phyloP scores from a whole-genome alignment of 2,113 vertebrate genomes.

The Actenoides hombroni region DNA sequence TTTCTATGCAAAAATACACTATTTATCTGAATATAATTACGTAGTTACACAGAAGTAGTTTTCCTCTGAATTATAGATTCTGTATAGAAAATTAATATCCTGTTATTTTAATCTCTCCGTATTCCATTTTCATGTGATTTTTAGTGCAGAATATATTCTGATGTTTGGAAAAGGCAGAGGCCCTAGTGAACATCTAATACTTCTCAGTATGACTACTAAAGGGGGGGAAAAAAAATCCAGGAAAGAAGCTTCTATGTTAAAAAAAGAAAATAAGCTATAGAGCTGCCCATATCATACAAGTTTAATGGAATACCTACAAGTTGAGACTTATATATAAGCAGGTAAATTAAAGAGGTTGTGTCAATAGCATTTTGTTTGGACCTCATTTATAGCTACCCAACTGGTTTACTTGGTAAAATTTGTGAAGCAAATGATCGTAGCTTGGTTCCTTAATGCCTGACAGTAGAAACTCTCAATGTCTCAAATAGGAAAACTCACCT shows the following conservation, averaged over 20 bases:
- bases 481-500: neutral
- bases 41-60: neutral
- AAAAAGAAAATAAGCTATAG: neutral
- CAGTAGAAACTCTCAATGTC: neutral
- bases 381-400: conserved; percentile 16
- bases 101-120: neutral
- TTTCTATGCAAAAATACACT: neutral
- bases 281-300: neutral
- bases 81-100: neutral
- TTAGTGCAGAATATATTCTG: neutral
- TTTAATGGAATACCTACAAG: neutral
- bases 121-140: neutral
- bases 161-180: neutral
- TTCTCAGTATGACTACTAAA: neutral
- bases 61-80: neutral
- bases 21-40: neutral
- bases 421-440: conserved; percentile 13
- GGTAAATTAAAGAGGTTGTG: neutral
- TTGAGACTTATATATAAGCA: neutral
- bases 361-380: neutral
- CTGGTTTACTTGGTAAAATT: neutral
- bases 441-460: neutral
- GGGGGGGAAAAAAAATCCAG: neutral
- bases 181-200: neutral
- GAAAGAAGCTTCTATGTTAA: neutral